Conservation (phyloP, 2,888 invertebrate genomes). For the Protophormia terraenovae region DNA sequence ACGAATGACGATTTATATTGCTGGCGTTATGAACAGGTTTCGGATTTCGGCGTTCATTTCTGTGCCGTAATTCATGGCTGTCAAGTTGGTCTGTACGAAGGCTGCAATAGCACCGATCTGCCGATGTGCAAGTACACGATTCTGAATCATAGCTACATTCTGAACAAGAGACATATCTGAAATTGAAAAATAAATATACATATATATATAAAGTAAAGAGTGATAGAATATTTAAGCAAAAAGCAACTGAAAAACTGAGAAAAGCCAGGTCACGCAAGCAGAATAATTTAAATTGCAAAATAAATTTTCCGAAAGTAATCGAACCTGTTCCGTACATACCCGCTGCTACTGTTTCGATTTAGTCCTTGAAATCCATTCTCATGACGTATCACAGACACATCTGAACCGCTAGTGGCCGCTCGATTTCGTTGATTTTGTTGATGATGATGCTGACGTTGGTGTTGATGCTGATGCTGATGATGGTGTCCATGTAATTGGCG, state of each 20-base stretch:
- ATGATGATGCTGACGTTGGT: constrained; percentile 65
- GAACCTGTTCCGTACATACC: constrained; percentile 76
- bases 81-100: constrained; percentile 74
- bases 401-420: constrained; percentile 85
- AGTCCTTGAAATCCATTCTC: constrained; percentile 84
- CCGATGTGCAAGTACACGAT: constrained; percentile 88
- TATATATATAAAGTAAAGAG: no score
- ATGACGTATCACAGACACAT: constrained; percentile 85
- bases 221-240: not conserved
- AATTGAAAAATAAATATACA: no score
- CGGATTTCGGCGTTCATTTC: constrained; percentile 73
- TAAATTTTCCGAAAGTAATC: constrained; percentile 38
- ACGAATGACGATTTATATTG: constrained; percentile 75
- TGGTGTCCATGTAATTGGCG: constrained; percentile 7
- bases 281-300: constrained; percentile 12
- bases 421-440: constrained; percentile 83
- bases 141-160: constrained; percentile 94
- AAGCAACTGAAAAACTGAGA: not conserved
- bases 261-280: not conserved
- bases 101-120: constrained; percentile 94
- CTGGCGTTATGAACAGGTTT: constrained; percentile 28
- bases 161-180: constrained; percentile 90
- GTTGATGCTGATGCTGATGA: constrained; percentile 63
- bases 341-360: constrained; percentile 85
- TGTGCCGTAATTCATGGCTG: constrained; percentile 74